A percentile compares a stretch with the other conserved stretches of the same genome.
phyloP scores from a whole-genome alignment of 1,140 invertebrate species.

The Heliconius hermathena region DNA sequence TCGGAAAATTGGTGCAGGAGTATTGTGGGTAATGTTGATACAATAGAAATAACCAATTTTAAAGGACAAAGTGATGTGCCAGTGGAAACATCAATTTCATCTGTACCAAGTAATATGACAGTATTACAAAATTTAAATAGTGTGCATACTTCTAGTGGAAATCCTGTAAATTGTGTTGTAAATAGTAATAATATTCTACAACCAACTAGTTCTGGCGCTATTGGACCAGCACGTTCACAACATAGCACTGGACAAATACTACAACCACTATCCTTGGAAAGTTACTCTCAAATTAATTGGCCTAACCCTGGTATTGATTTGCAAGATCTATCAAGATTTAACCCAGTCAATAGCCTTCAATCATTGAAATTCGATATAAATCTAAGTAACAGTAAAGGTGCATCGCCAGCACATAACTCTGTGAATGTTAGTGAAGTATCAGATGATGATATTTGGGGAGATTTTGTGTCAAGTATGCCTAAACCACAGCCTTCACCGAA shows the following conservation, averaged over 20 bases:
- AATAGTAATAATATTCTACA: constrained; percentile 51
- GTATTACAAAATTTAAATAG: constrained; percentile 15
- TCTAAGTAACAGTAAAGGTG: constrained; percentile 53
- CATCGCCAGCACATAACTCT: constrained; percentile 59
- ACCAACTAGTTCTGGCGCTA: constrained; percentile 45
- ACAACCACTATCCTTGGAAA: constrained; percentile 77
- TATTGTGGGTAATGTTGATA: background rate
- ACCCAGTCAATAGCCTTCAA: constrained; percentile 76
- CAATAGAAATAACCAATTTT: background rate
- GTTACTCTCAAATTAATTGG: constrained; percentile 84
- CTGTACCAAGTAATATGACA: constrained; percentile 17
- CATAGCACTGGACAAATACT: constrained; percentile 74
- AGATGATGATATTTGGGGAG: constrained; percentile 83
- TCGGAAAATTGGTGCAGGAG: background rate
- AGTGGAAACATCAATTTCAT: constrained; percentile 11
- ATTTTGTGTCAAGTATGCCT: constrained; percentile 82
- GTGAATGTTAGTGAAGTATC: constrained; percentile 53
- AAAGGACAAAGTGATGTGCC: background rate
- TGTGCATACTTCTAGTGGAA: background rate
- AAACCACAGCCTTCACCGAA: constrained; percentile 54
- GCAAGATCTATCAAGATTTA: constrained; percentile 84
- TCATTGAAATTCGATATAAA: constrained; percentile 66
- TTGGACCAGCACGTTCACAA: constrained; percentile 43
- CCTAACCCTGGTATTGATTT: constrained; percentile 85
- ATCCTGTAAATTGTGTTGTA: constrained; percentile 11